Evolutionary conservation across 1,140 invertebrate genomes (phyloP).

Genomic region (Cyclina sinensis): DNA sequence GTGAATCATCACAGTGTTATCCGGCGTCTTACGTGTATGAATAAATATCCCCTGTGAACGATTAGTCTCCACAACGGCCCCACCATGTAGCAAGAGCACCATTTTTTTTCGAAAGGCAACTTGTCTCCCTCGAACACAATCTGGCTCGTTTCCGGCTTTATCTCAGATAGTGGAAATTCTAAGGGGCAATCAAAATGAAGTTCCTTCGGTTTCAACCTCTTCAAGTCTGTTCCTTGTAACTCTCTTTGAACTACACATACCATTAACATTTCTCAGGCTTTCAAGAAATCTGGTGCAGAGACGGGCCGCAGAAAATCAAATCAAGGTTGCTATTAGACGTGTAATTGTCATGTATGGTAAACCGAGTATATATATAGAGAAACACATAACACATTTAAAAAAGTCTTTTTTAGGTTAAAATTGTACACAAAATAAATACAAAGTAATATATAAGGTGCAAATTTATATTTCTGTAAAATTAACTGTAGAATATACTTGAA

Average conservation of each 20-base stretch:
- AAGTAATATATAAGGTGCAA: too few relatives aligned
- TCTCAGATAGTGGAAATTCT: conserved; percentile 85
- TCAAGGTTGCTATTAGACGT: too few relatives aligned
- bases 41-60: conserved; percentile 80
- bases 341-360: too few relatives aligned
- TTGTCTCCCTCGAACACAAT: conserved; percentile 96
- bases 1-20: conserved; percentile 86
- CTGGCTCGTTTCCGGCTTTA: conserved; percentile 86
- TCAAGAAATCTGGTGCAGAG: too few relatives aligned
- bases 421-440: too few relatives aligned
- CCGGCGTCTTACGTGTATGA: conserved; percentile 75
- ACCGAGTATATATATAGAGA: too few relatives aligned
- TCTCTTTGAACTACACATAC: conserved; percentile 91
- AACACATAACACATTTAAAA: too few relatives aligned
- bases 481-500: too few relatives aligned
- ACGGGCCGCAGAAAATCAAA: too few relatives aligned
- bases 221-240: conserved; percentile 90
- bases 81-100: conserved; percentile 84
- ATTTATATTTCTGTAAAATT: too few relatives aligned
- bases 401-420: too few relatives aligned
- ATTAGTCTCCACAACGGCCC: conserved; percentile 77
- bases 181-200: conserved; percentile 84
- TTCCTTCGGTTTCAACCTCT: conserved; percentile 89
- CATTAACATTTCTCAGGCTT: too few relatives aligned
- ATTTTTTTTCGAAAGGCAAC: conserved; percentile 89